Evolutionary conservation across 2,113 vertebrate species (phyloP), one percentile per base, ranked within the genome.

Genomic region (Centrocercus urophasianus): DNA sequence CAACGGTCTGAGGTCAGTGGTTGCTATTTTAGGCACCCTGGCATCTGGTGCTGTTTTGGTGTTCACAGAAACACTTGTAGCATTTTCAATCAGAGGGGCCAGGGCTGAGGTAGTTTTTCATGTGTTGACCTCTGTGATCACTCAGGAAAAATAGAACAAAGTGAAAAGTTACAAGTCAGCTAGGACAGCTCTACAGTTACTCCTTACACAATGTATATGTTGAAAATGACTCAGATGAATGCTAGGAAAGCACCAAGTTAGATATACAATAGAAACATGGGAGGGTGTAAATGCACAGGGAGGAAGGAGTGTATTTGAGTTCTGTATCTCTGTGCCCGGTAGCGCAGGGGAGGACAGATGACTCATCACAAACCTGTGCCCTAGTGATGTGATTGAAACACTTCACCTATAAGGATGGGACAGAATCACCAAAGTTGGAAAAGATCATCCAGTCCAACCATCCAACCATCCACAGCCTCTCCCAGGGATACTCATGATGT

Each of bases 11-110:
- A 91, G 86, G 93, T 86, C 86, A 63, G 90, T 91, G 45, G 95
- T 88, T 96, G 88, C 96, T 96, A 95, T 96, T 96, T 96, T 96
- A 88, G 79, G 96, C 92, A 93, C 92, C 76, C 80, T 93, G 95
- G 95, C 92, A 95, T 96, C 69, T 96, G 83, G 80, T 88, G 72
- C 91, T 93, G 88, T 88, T 88, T 86, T 77, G 65, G 83, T 96
- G 88, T 95, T 96, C 59, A 64, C 86, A 88, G 93, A 90, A 95
- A 73, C 76, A 80, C 79, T 38, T 34, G 70, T 65, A 88, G 72
- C 47, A 40, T 81, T 90, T 88, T 86, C 34, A 24, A 0, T 15
- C 45, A 54, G 63, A 24, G 21, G n/a, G 32, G 36, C 18, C 13
- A 36, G 20, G 10, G 61, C 22, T 52, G 8, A 82, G 30, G 25